phyloP scores from a whole-genome alignment of 2,797 vertebrate species.

The Leptoclinus maculatus region DNA sequence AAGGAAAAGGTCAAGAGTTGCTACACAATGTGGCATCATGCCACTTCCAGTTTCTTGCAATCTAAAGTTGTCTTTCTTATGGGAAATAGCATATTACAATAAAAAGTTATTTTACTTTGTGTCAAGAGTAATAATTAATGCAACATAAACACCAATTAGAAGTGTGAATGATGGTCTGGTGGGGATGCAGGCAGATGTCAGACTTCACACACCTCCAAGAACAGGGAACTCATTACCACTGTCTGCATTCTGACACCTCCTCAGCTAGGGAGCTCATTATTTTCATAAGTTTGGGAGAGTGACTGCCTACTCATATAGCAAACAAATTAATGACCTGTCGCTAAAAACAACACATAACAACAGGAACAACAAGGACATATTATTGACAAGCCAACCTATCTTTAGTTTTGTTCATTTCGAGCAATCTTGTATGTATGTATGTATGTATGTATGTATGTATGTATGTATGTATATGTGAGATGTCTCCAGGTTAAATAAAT shows the following conservation, averaged over 20 bases:
- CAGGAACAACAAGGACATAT: neutral
- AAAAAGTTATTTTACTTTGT: neutral
- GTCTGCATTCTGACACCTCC: neutral
- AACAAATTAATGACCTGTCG: neutral
- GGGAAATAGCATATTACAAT: neutral
- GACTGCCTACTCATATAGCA: neutral
- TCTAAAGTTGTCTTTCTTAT: neutral
- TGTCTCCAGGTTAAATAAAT: no score
- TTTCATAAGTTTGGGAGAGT: neutral
- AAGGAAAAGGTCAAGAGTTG: neutral
- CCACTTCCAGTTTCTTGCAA: neutral
- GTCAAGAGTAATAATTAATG: neutral
- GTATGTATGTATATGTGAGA: no score
- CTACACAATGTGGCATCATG: neutral
- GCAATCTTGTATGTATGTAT: no score
- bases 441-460: no score
- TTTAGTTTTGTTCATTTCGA: no score
- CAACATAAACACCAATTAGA: slow-evolving; percentile 24
- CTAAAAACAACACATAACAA: neutral
- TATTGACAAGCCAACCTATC: neutral
- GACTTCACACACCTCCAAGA: slow-evolving; percentile 20
- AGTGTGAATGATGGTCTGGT: slow-evolving; percentile 19
- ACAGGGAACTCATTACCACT: slow-evolving; percentile 7
- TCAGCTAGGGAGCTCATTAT: slow-evolving; percentile 21
- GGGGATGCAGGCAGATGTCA: slow-evolving; percentile 9